Base-by-base conservation (phyloP, 30 jellyfish, hydroid and myxozoan species). In the Aurelia aurita region DNA sequence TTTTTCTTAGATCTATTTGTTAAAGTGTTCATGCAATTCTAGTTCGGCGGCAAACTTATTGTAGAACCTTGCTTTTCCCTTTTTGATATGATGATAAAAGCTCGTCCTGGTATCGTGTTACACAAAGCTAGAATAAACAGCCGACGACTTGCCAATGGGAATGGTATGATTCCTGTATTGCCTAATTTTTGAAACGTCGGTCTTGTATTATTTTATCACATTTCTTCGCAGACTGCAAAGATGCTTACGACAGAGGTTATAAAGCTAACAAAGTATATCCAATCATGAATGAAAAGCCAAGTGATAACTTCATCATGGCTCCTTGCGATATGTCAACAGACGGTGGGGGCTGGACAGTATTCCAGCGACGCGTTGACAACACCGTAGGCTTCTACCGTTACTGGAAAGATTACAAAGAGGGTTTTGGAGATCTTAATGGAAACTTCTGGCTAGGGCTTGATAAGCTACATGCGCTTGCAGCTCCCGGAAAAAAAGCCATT, bases 381-480 rank as follows among this genome's bases (percentile, higher is more conserved):
- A 3, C 73, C 5, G 73, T 61, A 15, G 34, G 5, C 19, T 61
- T 61, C 9, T 16, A 61, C 73, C 73, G 73, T 14, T 22, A 61
- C 73, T 61, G 73, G 73, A 22, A 61, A 22, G 35, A 19, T 4
- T 61, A 61, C 16, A 61, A 61, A 21, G 23, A 61, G 19, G 73
- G 73, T 18, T 61, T 61, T 20, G 73, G 73, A 14, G 73, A 61
- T 18, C 29, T 61, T 18, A 16, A 32, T 10, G 35, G 35, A 4
- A 61, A 22, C 73, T 61, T 61, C 47, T 61, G 73, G 73, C 73
- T 61, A n/a, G 73, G 73, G 12, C 73, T 61, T 4, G 73, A 61
- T 32, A 61, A 61, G 73, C 0, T 61, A 1, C 73, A 61, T 39
- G 20, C 29, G 35, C 73, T 61, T 19, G 73, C 34, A 22, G 47